phyloP scores from a whole-genome alignment of 2,888 invertebrate genomes.

The Mycalesis mineus region DNA sequence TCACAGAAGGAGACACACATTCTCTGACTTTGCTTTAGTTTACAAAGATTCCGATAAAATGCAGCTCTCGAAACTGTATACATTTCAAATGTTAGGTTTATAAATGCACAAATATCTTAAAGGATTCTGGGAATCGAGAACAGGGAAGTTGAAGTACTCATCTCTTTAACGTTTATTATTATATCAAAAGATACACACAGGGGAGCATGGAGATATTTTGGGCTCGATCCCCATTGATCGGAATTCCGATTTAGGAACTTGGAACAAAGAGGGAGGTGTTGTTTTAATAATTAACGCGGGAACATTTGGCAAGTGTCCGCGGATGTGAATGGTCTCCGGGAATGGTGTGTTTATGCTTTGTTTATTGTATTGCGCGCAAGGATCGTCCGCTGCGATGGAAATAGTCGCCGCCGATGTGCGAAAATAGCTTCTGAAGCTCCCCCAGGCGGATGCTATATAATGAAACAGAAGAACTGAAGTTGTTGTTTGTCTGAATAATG shows the following conservation, averaged over 20 bases:
- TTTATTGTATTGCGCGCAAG: constrained; percentile 38
- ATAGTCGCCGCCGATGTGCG: constrained; percentile 50
- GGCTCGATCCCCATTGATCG: not conserved
- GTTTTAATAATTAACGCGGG: constrained; percentile 9
- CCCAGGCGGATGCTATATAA: constrained; percentile 29
- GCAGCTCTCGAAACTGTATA: no score
- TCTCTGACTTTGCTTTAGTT: no score
- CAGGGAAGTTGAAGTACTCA: not conserved
- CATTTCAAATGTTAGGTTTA: no score
- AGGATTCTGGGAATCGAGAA: not conserved
- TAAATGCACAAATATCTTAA: not conserved
- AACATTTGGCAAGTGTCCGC: constrained; percentile 27
- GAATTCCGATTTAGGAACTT: not conserved
- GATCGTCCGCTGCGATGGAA: constrained; percentile 50
- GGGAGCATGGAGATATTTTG: not conserved
- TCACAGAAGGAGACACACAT: no score
- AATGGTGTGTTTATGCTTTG: constrained; percentile 36
- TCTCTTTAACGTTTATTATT: constrained; percentile 1
- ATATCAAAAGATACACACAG: not conserved
- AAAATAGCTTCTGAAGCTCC: constrained; percentile 61
- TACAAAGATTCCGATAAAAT: no score
- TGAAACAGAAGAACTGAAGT: not conserved
- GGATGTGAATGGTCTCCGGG: constrained; percentile 16
- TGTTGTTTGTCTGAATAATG: not conserved
- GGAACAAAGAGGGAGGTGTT: constrained; percentile 13